phyloP scores from a whole-genome alignment of 1,140 invertebrate genomes.

The Pygmarrhopalites habei region DNA sequence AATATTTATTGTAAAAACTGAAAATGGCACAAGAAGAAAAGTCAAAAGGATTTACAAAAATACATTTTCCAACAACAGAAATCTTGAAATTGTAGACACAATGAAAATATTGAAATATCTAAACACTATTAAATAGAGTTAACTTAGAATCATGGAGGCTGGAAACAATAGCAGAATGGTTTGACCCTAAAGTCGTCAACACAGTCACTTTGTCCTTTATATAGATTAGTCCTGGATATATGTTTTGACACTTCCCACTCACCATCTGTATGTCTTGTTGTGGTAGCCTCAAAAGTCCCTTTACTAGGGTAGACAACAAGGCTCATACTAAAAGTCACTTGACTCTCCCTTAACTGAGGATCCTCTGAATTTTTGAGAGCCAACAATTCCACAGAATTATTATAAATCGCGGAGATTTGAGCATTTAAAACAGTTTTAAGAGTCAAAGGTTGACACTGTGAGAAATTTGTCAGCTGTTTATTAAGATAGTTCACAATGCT shows the following conservation, averaged over 20 bases:
- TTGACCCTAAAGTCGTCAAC: slow-evolving; percentile 65
- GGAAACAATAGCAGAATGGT: slow-evolving; percentile 41
- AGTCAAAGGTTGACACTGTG: slow-evolving; percentile 51
- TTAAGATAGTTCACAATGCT: slow-evolving; percentile 58
- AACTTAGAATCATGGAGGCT: no score
- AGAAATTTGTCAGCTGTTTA: slow-evolving; percentile 46
- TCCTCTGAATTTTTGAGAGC: slow-evolving; percentile 51
- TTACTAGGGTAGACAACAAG: slow-evolving; percentile 56
- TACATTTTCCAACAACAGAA: no score
- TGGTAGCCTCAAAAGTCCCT: slow-evolving; percentile 67
- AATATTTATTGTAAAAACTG: no score
- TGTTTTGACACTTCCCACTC: slow-evolving; percentile 38
- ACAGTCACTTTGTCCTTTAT: slow-evolving; percentile 69
- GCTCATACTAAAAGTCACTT: slow-evolving; percentile 2
- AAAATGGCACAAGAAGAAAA: no score
- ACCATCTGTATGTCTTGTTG: slow-evolving; percentile 40
- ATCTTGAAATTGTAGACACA: no score
- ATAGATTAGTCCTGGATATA: slow-evolving; percentile 71
- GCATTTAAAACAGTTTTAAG: slow-evolving; percentile 51
- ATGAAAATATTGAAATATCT: no score
- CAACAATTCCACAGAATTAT: slow-evolving; percentile 37
- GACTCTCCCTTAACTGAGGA: background rate
- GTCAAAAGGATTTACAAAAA: no score
- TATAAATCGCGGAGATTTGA: slow-evolving; percentile 40
- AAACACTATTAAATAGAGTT: no score